Conservation (phyloP, 2,113 vertebrate species). For the Tor tambroides region DNA sequence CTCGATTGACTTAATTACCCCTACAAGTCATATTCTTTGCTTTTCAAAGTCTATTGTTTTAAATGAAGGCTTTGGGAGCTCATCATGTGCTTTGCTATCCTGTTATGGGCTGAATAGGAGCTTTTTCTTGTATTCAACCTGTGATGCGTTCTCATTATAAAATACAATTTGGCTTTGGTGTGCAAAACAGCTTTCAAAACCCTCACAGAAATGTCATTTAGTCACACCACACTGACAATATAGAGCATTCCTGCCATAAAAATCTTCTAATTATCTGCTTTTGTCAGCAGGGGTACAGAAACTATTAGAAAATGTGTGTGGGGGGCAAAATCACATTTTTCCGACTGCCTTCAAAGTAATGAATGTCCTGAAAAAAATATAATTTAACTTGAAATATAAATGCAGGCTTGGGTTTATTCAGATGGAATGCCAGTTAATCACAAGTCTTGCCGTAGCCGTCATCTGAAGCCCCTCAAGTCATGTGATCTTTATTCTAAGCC, state of each 20-base stretch:
- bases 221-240: constrained; percentile 17
- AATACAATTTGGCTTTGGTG: constrained; percentile 29
- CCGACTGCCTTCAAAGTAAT: constrained; percentile 13
- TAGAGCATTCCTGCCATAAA: constrained; percentile 11
- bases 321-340: constrained; percentile 18
- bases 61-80: constrained; percentile 18
- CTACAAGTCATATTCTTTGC: constrained; percentile 51
- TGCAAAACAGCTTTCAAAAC: constrained; percentile 1
- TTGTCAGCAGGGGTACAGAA: constrained; percentile 29
- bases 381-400: not conserved
- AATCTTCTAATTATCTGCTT: constrained; percentile 36
- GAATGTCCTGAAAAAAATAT: constrained; percentile 8
- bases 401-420: too few species aligned
- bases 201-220: constrained; percentile 17
- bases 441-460: not conserved
- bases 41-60: constrained; percentile 44
- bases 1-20: constrained; percentile 55
- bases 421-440: not conserved
- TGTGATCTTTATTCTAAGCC: constrained; percentile 19
- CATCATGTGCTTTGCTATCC: constrained; percentile 30
- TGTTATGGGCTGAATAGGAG: constrained; percentile 30
- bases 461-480: constrained; percentile 7
- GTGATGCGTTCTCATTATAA: constrained; percentile 23
- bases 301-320: constrained; percentile 23
- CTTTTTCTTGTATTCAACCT: constrained; percentile 45